Percentiles rank a stretch among this genome's conserved stretches.
These are phyloP conservation scores for Gadopsis bispinosus DNA, from an alignment of 2,797 vertebrate species.

Conservation along the genomic window DNA sequence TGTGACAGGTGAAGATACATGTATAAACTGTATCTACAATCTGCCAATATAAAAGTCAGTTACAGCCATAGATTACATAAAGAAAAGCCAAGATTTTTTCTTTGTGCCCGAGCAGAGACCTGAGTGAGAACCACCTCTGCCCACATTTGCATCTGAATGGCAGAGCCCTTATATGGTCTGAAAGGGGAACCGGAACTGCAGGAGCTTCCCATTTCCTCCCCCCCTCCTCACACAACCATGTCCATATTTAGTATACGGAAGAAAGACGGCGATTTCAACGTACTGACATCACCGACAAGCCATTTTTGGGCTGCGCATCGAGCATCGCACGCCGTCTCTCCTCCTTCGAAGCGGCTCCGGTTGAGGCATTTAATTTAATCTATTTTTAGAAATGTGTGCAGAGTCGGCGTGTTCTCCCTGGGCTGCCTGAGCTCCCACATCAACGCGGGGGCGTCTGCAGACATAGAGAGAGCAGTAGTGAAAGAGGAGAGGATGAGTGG, in stretches of 20 bases:
- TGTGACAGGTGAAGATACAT: background rate
- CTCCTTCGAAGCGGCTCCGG: constrained; percentile 41
- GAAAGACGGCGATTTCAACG: constrained; percentile 53
- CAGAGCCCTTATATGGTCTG: constrained; percentile 72
- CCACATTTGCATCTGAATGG: constrained; percentile 45
- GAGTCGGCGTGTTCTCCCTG: constrained; percentile 72
- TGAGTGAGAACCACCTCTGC: constrained; percentile 32
- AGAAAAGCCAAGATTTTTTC: constrained; percentile 1
- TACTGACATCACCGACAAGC: constrained; percentile 77
- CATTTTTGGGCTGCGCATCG: constrained; percentile 74
- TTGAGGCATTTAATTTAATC: constrained; percentile 68
- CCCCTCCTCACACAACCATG: constrained; percentile 13
- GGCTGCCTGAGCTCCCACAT: constrained; percentile 76
- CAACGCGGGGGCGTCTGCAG: constrained; percentile 63
- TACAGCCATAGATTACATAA: background rate
- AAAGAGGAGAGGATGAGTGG: constrained; percentile 50
- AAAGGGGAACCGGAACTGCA: constrained; percentile 76
- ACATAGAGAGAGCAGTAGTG: constrained; percentile 36
- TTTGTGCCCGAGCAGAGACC: constrained; percentile 19
- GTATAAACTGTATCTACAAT: background rate
- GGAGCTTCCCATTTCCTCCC: constrained; percentile 67
- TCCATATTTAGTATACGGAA: constrained; percentile 76
- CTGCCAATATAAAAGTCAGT: background rate
- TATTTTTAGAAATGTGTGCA: constrained; percentile 81
- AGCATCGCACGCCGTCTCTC: constrained; percentile 43